phyloP scores from a whole-genome alignment of 1,140 invertebrate species.

The Diplogasteroides magnus region DNA sequence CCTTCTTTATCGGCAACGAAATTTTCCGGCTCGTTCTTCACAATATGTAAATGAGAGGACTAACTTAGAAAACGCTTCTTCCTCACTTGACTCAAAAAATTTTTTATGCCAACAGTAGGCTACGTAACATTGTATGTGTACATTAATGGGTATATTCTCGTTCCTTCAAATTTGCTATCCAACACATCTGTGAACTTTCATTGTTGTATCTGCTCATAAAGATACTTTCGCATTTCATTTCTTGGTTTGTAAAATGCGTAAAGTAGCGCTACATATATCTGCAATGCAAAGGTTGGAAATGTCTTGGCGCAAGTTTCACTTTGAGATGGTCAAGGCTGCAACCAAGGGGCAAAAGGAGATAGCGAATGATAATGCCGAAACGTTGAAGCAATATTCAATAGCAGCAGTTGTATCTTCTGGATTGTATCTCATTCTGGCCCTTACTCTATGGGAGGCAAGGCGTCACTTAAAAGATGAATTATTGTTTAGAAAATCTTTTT shows the following conservation, averaged over 20 bases:
- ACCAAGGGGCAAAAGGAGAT: slow-evolving; percentile 51
- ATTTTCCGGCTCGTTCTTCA: slow-evolving; percentile 55
- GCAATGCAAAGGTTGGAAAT: not conserved
- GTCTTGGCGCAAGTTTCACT: not conserved
- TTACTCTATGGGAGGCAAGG: slow-evolving; percentile 11
- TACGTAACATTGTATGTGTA: slow-evolving; percentile 5
- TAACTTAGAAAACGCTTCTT: slow-evolving; percentile 3
- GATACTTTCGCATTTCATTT: slow-evolving; percentile 6
- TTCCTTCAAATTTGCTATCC: not conserved
- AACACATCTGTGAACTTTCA: slow-evolving; percentile 15
- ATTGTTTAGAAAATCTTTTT: not conserved
- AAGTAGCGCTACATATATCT: slow-evolving; percentile 1
- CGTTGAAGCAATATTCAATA: slow-evolving; percentile 37
- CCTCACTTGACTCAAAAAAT: too few relatives aligned
- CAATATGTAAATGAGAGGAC: slow-evolving; percentile 37
- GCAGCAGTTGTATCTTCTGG: slow-evolving; percentile 21
- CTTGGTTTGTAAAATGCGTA: slow-evolving; percentile 1
- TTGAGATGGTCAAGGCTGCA: slow-evolving; percentile 39
- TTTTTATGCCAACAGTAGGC: too few relatives aligned
- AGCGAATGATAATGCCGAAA: slow-evolving; percentile 46
- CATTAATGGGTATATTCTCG: not conserved
- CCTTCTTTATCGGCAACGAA: slow-evolving; percentile 53
- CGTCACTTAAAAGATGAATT: not conserved
- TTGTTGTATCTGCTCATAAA: slow-evolving; percentile 11
- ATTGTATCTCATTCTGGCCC: slow-evolving; percentile 26